Conservation (phyloP, 2,888 invertebrate genomes). For the Trachelus iudaicus region DNA sequence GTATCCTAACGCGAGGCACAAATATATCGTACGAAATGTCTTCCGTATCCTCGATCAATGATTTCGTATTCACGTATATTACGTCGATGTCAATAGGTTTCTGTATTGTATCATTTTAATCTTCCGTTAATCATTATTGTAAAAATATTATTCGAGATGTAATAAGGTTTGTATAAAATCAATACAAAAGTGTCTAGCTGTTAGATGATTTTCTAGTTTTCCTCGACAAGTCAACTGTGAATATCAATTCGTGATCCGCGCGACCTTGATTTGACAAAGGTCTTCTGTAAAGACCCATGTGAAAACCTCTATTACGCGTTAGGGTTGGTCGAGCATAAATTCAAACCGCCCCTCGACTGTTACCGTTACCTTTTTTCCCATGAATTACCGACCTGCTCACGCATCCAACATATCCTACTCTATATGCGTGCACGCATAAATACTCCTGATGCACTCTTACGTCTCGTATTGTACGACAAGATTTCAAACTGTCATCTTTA, state of each 20-base stretch:
- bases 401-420: conserved; percentile 44
- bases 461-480: conserved; percentile 6
- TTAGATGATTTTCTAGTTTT: not conserved
- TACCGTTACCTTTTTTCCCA: conserved; percentile 50
- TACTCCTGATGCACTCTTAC: conserved; percentile 25
- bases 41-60: not conserved
- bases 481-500: not conserved
- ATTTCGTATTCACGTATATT: not conserved
- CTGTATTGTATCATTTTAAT: not conserved
- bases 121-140: not conserved
- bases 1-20: not conserved
- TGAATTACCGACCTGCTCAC: conserved; percentile 41
- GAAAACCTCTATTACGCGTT: conserved; percentile 37
- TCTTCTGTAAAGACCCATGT: not conserved
- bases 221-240: not conserved
- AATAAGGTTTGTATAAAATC: not conserved
- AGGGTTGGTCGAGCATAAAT: conserved; percentile 54
- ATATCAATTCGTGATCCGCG: not conserved
- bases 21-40: not conserved
- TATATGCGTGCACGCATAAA: conserved; percentile 53
- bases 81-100: not conserved
- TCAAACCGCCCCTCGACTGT: conserved; percentile 53
- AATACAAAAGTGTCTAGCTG: not conserved
- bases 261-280: not conserved
- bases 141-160: not conserved